Evolutionary conservation across 2,113 vertebrate genomes (phyloP), one percentile per base, ranked within the genome.

Genomic region (Lophochroa leadbeateri): DNA sequence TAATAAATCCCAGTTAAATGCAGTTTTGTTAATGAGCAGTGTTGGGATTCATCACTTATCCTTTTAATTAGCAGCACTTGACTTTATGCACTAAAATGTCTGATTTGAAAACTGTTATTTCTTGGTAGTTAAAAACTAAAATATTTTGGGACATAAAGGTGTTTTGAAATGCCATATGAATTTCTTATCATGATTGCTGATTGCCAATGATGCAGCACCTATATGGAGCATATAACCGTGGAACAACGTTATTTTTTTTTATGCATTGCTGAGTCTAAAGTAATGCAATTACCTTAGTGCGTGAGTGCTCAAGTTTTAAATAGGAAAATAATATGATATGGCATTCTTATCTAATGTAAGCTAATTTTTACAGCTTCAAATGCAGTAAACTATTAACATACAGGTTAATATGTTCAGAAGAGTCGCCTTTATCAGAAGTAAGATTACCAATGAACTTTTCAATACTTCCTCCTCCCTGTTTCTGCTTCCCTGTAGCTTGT

Each of bases 31-130:
- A 94, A 96, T 96, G 87, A 96, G 47, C 14, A 27, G 41, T 87
- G 57, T 80, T 95, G 79, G 88, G 88, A 96, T 95, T 97, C 52
- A 84, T 97, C 57, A 79, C n/a, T 97, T 61, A 81, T 96, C 95
- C 81, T 92, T 43, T 88, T 97, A 96, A 95, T 97, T 97, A 97
- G 78, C 63, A 94, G 81, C 77, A 88, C 82, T 97, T 97, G 90
- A 96, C 86, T 97, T 97, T 92, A 69, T 92, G 64, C 64, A 88
- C 68, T 77, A 55, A 97, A 95, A 89, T 91, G 43, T 76, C 64
- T 87, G 64, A 87, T 98, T 93, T 94, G 28, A 84, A 96, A 92
- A 75, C 41, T 75, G 57, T 52, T 92, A 76, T 31, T 96, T 93
- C 70, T 86, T 97, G 58, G 9, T 64, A 83, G 27, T 86, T 95